Conservation (phyloP, 1,140 invertebrate species). For the Drosophila kepulauana region DNA sequence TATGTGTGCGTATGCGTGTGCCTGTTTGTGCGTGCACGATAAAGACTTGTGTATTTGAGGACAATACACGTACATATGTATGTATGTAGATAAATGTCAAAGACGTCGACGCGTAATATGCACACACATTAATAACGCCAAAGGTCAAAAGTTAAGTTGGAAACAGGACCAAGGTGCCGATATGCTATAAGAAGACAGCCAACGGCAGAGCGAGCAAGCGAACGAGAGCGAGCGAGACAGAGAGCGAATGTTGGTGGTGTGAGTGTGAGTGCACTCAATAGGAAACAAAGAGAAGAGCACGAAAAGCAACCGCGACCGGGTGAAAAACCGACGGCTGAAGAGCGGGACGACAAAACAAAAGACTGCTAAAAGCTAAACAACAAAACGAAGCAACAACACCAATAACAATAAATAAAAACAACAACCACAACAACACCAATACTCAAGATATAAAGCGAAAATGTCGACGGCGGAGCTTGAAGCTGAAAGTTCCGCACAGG, state of each 20-base stretch:
- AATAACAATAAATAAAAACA: slow-evolving; percentile 40
- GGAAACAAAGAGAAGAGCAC: slow-evolving; percentile 47
- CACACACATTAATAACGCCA: slow-evolving; percentile 74
- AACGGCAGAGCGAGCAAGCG: slow-evolving; percentile 17
- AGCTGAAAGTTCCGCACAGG: slow-evolving; percentile 62
- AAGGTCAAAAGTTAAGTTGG: slow-evolving; percentile 75
- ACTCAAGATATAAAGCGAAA: slow-evolving; percentile 17
- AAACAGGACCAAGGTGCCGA: slow-evolving; percentile 54
- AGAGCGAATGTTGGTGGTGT: slow-evolving; percentile 29
- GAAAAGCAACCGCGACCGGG: slow-evolving; percentile 23
- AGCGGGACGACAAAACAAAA: slow-evolving; percentile 46
- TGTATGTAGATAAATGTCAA: slow-evolving; percentile 66
- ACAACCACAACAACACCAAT: slow-evolving; percentile 21
- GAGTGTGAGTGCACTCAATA: slow-evolving; percentile 37
- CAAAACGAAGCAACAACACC: slow-evolving; percentile 23
- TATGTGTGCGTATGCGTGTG: slow-evolving; percentile 36
- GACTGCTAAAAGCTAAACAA: slow-evolving; percentile 52
- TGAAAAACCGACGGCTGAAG: slow-evolving; percentile 34
- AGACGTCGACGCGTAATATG: slow-evolving; percentile 62
- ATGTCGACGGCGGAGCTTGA: slow-evolving; percentile 75
- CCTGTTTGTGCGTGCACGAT: slow-evolving; percentile 65
- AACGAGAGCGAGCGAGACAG: slow-evolving; percentile 46
- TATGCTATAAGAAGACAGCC: slow-evolving; percentile 57
- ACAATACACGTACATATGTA: slow-evolving; percentile 33
- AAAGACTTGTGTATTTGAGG: slow-evolving; percentile 63